Evolutionary conservation across 2,888 invertebrate genomes (phyloP), one percentile per base, ranked within the genome.

Genomic region (Stenodera caucasica): DNA sequence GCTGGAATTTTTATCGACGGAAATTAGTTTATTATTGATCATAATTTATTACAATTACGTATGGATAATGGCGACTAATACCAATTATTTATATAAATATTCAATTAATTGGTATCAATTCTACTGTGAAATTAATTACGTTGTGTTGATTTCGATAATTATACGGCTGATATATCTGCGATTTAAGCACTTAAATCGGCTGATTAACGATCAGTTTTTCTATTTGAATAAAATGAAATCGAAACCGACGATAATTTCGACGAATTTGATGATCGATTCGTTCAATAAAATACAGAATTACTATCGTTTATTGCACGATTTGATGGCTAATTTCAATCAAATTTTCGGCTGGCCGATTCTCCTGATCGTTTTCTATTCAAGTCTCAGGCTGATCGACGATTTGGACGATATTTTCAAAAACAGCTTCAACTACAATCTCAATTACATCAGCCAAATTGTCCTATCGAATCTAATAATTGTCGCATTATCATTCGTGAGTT

Each of bases 321-420:
- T 33, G 15, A 52, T 52, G 21, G 2, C 7, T 1, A 52, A 33
- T 18, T 52, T 32, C 32, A 52, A 52, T 23, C 6, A 15, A 8
- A 32, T 52, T 21, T 52, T 52, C 30, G 52, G 52, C 9, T 52
- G 52, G 52, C 52, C 52, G 6, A 52, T 52, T 15, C n/a, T 52
- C 7, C 15, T 52, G 8, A 33, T 52, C 7, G n/a, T 32, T 1
- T 32, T 52, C 29, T 52, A 8, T 33, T 18, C 52, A 12, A 14
- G 14, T 14, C 8, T 11, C 9, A 8, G 52, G 3, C 29, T 52
- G 12, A 18, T 52, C 9, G 33, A 52, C n/a, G 52, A 52, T 52
- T 15, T 52, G 9, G 52, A 52, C 21, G 52, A 52, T 33, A 52
- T 52, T 26, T 52, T 52, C 2, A 52, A 52, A 32, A 52, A 52